Evolutionary conservation across 2,888 invertebrate genomes (phyloP).

Genomic region (Himalopsyche japonica): DNA sequence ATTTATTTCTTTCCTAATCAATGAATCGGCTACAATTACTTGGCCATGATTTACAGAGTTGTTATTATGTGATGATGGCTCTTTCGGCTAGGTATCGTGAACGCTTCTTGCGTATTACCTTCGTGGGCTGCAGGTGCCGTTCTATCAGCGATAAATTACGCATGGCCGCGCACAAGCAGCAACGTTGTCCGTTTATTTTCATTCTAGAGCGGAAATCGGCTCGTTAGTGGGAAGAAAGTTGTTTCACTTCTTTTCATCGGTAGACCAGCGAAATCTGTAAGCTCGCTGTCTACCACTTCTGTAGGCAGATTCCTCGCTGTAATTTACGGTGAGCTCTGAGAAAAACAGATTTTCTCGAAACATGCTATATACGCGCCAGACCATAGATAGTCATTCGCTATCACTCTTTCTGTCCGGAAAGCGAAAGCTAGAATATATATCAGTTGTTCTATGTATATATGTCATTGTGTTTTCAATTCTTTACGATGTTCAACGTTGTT

Average conservation of each 20-base stretch:
- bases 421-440: too few species aligned
- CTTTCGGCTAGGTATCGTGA: background rate
- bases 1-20: too few species aligned
- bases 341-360: too few species aligned
- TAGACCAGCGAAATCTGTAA: background rate
- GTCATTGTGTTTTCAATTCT: too few species aligned
- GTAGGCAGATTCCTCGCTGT: background rate
- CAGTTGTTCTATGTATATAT: too few species aligned
- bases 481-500: too few species aligned
- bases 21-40: background rate
- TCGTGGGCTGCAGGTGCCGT: slow-evolving; percentile 35
- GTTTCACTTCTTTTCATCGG: slow-evolving; percentile 22
- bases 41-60: background rate
- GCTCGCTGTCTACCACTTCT: background rate
- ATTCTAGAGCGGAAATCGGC: slow-evolving; percentile 35
- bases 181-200: slow-evolving; percentile 10
- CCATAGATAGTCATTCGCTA: too few species aligned
- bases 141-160: slow-evolving; percentile 19
- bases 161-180: slow-evolving; percentile 9
- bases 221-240: slow-evolving; percentile 32
- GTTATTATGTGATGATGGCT: background rate
- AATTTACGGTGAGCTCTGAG: too few species aligned
- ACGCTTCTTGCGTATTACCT: background rate
- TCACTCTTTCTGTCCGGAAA: too few species aligned
- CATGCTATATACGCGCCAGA: too few species aligned